Base-by-base conservation (phyloP, 2,888 invertebrate species). In the Tenodera sinensis region DNA sequence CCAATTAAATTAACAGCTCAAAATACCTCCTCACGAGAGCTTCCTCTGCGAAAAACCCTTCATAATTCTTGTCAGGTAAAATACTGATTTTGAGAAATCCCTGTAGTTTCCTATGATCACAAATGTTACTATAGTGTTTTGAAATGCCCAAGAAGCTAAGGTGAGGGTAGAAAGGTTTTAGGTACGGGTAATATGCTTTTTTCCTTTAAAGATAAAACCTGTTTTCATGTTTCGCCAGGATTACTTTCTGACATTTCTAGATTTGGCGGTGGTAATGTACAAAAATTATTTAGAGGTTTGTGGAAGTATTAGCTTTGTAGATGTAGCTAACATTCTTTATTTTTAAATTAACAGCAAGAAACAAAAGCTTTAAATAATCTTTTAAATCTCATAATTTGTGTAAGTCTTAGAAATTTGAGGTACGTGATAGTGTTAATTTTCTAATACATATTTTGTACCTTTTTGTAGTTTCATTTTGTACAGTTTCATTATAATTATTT, bases 31-130 rank as follows among this genome's bases (percentile, higher is more conserved):
- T 94, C 95, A 88, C 93, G 95, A 92, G 95, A 95, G 92, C 93
- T 93, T 90, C 93, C 93, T 91, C 94, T 94, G 91, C 94, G 95
- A 91, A 95, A 95, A 93, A 94, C 94, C 91, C 93, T 95, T 92
- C 95, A 95, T 92, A 95, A 95, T 93, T 93, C 93, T 91, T 94
- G 94, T 93, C 94, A 94, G 93, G 94, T 94, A 91, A 71, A 71
- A 71, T 20, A 20, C 25, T 20, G 6, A 71, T 71, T 71, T 20
- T 71, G 54, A 71, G 54, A 71, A 71, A 71, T 71, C 4, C 4
- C 54, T 25, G 15, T 20, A 71, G 15, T 71, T 71, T 71, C 54
- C 25, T 20, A 3, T 71, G 54, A 20, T 71, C 54, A 71, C 2
- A 71, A 71, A 3, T 54, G 2, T 54, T 15, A 71, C 1, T 71